These are phyloP conservation scores for Megaustenia siamemsis DNA, from an alignment of 2,888 invertebrate genomes.

Conservation along the genomic window DNA sequence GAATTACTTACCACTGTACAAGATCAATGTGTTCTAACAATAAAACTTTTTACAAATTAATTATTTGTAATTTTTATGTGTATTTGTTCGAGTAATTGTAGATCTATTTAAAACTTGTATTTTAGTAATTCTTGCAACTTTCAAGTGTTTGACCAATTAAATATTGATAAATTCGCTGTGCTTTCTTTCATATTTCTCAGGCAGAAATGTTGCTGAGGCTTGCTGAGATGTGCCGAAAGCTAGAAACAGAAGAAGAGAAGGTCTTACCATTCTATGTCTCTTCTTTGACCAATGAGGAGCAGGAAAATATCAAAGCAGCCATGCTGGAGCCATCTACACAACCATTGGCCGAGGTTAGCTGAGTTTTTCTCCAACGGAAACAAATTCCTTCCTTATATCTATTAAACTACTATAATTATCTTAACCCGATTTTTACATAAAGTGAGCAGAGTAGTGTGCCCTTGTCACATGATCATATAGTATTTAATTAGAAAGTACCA, in stretches of 20 bases:
- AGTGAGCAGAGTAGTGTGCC: too few relatives aligned
- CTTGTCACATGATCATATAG: too few relatives aligned
- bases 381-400: too few relatives aligned
- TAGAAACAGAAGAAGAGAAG: slow-evolving; percentile 81
- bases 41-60: too few relatives aligned
- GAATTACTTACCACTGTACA: not conserved
- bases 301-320: slow-evolving; percentile 76
- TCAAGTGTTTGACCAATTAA: too few relatives aligned
- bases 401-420: too few relatives aligned
- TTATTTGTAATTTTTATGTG: not conserved
- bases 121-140: too few relatives aligned
- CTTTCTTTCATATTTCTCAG: slow-evolving; percentile 60
- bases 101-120: too few relatives aligned
- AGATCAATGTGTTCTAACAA: not conserved
- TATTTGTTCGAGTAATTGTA: too few relatives aligned
- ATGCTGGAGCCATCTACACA: slow-evolving; percentile 76
- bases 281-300: slow-evolving; percentile 79
- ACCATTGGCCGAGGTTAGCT: slow-evolving; percentile 73
- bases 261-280: slow-evolving; percentile 80
- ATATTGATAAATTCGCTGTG: not conserved
- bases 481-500: too few relatives aligned
- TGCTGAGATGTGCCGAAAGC: slow-evolving; percentile 79
- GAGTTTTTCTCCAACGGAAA: too few relatives aligned
- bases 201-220: slow-evolving; percentile 77
- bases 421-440: too few relatives aligned